phyloP scores from a whole-genome alignment of 2,113 vertebrate genomes.

The Atlantisia rogersi region DNA sequence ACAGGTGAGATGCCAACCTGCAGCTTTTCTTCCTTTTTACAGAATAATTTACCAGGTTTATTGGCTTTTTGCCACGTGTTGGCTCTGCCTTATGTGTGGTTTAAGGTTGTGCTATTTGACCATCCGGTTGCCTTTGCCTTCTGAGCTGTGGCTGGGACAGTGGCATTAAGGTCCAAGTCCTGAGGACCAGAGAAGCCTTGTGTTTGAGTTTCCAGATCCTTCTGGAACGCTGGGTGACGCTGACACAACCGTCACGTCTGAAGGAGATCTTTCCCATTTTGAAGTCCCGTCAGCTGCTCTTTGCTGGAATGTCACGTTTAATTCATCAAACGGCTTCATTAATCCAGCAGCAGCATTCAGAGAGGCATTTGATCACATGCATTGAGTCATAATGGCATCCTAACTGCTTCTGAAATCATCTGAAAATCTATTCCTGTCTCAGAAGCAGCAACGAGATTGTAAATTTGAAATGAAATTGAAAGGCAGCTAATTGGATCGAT shows the following conservation, averaged over 20 bases:
- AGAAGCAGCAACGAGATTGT: constrained; percentile 51
- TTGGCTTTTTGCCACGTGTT: neutral
- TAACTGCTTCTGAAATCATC: constrained; percentile 44
- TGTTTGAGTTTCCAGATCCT: neutral
- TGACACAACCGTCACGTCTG: neutral
- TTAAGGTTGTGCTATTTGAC: neutral
- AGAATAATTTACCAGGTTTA: neutral
- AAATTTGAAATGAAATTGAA: constrained; percentile 77
- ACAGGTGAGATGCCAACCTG: neutral
- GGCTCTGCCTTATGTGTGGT: neutral
- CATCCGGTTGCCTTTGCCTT: neutral
- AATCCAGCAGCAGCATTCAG: constrained; percentile 46
- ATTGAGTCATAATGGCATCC: constrained; percentile 38
- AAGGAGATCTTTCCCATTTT: neutral
- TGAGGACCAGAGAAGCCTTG: neutral
- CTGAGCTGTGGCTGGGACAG: neutral
- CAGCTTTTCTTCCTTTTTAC: neutral
- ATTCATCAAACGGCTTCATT: constrained; percentile 64
- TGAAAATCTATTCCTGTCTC: constrained; percentile 68
- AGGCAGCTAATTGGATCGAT: constrained; percentile 77
- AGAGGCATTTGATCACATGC: constrained; percentile 52
- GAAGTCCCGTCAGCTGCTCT: neutral
- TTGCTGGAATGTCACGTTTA: constrained; percentile 30
- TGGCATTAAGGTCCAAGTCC: neutral
- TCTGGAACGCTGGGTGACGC: neutral